Evolutionary conservation across 2,113 vertebrate species (phyloP).

Genomic region (Upupa epops): DNA sequence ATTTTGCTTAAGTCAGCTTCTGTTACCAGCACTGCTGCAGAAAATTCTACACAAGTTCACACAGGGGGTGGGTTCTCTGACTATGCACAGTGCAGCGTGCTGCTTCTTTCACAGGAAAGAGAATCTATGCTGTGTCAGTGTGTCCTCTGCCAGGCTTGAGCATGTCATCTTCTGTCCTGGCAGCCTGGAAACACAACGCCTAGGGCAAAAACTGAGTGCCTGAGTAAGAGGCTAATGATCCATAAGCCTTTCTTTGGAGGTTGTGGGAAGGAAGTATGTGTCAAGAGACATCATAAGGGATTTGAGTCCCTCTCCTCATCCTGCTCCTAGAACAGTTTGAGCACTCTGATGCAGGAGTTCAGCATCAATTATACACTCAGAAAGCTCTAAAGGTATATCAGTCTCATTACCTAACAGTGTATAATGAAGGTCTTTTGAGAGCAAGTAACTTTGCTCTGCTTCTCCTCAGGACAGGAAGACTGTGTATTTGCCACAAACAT

Average conservation of each 20-base stretch:
- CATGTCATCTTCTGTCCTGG: background rate
- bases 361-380: background rate
- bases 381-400: background rate
- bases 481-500: background rate
- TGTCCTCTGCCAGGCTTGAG: background rate
- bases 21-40: accelerated
- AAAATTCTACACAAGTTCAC: background rate
- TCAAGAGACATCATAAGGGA: background rate
- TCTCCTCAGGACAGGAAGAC: background rate
- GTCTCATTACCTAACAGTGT: background rate
- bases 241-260: background rate
- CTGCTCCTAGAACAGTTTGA: background rate
- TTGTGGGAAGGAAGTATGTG: background rate
- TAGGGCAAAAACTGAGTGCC: background rate
- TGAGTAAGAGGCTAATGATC: background rate
- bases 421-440: background rate
- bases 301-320: background rate
- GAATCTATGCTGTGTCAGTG: background rate
- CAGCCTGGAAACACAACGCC: accelerated
- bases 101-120: background rate
- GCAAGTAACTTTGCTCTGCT: background rate
- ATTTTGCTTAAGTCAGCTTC: background rate
- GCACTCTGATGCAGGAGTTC: background rate
- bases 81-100: accelerated
- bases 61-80: background rate